Conservation (phyloP, 2,888 invertebrate species). For the Parnassius apollo region DNA sequence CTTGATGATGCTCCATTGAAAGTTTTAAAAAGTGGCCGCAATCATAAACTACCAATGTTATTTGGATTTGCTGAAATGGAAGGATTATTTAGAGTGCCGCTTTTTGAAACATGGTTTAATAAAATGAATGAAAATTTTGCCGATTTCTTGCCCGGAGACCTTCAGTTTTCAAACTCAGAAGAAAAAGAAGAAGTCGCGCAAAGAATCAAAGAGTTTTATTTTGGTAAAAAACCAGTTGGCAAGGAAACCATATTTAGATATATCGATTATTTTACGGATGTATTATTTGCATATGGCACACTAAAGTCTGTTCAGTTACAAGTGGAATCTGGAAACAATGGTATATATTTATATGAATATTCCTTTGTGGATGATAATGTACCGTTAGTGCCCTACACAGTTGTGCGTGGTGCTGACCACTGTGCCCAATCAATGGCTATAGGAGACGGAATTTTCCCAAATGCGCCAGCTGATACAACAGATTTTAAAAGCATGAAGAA, state of each 20-base stretch:
- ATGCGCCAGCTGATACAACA: conserved; percentile 23
- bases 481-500: conserved; percentile 38
- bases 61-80: conserved; percentile 50
- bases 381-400: conserved; percentile 38
- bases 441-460: conserved; percentile 26
- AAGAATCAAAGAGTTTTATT: conserved; percentile 43
- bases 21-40: conserved; percentile 45
- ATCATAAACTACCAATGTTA: conserved; percentile 46
- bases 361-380: conserved; percentile 42
- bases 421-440: conserved; percentile 43
- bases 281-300: conserved; percentile 41
- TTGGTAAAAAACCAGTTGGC: conserved; percentile 40
- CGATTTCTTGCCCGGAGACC: conserved; percentile 49
- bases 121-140: conserved; percentile 51
- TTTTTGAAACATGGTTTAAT: conserved; percentile 42
- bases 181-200: conserved; percentile 43
- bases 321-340: conserved; percentile 44
- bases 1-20: conserved; percentile 44
- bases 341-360: conserved; percentile 53
- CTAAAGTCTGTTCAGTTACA: conserved; percentile 42
- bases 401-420: conserved; percentile 36
- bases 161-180: conserved; percentile 43
- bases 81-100: conserved; percentile 35
- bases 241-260: conserved; percentile 41
- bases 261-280: conserved; percentile 59